Evolutionary conservation across 2,888 invertebrate genomes (phyloP).

Genomic region (Temnothorax unifasciatus): DNA sequence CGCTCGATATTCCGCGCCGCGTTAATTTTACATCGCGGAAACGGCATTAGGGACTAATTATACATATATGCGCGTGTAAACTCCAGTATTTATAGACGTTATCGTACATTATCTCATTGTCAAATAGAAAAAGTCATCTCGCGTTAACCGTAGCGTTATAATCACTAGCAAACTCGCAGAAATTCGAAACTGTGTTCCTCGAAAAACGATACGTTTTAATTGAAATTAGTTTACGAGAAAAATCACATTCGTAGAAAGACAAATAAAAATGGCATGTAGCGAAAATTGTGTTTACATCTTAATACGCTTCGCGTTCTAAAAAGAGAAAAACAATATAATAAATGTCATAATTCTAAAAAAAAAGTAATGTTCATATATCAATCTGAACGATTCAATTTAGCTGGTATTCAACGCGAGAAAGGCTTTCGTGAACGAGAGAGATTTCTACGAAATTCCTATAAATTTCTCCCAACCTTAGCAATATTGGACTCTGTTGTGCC

Average conservation of each 20-base stretch:
- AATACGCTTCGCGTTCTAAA: background rate
- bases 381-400: conserved; percentile 26
- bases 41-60: conserved; percentile 18
- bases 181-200: background rate
- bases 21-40: conserved; percentile 28
- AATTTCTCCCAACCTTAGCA: conserved; percentile 13
- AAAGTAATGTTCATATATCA: conserved; percentile 20
- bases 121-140: conserved; percentile 22
- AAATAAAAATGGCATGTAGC: background rate
- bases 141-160: background rate
- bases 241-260: conserved; percentile 5
- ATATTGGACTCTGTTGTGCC: conserved; percentile 21
- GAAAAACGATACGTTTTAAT: conserved; percentile 2
- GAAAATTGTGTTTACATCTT: background rate
- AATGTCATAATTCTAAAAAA: background rate
- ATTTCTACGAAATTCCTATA: conserved; percentile 64
- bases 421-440: conserved; percentile 40
- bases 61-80: conserved; percentile 20
- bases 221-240: conserved; percentile 15
- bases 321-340: conserved; percentile 19
- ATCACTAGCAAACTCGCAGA: background rate
- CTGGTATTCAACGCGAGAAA: background rate
- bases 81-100: conserved; percentile 42
- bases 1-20: conserved; percentile 16
- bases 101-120: conserved; percentile 32